Evolutionary conservation across 2,888 invertebrate genomes (phyloP), one percentile per base, ranked within the genome.

Genomic region (Clivina fossor): DNA sequence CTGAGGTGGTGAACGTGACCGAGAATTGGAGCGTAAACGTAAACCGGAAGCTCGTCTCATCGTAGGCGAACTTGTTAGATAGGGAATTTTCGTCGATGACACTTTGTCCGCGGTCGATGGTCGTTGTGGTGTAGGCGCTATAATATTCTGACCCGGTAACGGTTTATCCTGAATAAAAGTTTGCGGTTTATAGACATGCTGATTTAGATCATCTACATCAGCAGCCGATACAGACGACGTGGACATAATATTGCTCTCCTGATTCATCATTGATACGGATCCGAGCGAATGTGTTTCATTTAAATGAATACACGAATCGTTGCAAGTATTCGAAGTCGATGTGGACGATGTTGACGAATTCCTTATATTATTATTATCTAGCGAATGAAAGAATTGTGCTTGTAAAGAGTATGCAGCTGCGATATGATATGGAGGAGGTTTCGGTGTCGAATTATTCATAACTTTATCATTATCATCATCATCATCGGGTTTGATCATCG

Each of bases 401-500:
- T 89, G 88, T 77, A 88, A 89, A 9, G 90, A 90, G 68, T 85
- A 89, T 2, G 84, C 86, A 18, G 90, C 88, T 20, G 90, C 90
- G 66, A 90, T 87, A 66, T 90, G 88, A 74, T 90, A 91, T 1
- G 90, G 90, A 1, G 90, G 90, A 11, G 90, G 90, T n/a, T n/a
- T n/a, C n/a, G n/a, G n/a, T n/a, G n/a, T n/a, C n/a, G n/a, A n/a
- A n/a, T n/a, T n/a, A n/a, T n/a, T n/a, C n/a, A n/a, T n/a, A 16
- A 44, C 44, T 30, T 16, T 44, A 2, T 18, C 9, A 9, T 38
- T 13, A n/a, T 38, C 20, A 2, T 18, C 9, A 9, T 38, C 19
- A n/a, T 38, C 20, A 65, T 82, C 77, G 38, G 15, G 15, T 16
- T 15, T 8, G 4, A 20, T 18, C 33, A 37, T 22, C 11, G 35